A percentile compares a stretch with the other conserved stretches of the same genome.
These are phyloP conservation scores for Homarus gammarus DNA, from an alignment of 2,888 invertebrate genomes.

Conservation along the genomic window DNA sequence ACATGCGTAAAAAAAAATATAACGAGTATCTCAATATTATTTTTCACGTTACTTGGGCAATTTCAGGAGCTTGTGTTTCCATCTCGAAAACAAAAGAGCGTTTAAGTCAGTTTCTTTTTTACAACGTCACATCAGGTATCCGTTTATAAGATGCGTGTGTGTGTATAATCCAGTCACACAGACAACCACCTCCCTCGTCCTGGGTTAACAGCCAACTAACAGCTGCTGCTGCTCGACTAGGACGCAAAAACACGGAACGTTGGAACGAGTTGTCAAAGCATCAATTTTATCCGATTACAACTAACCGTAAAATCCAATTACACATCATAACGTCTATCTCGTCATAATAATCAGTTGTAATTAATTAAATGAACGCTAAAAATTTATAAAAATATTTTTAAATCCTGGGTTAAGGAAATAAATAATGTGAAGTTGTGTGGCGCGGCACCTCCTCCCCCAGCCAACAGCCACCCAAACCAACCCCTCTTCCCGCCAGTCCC, in stretches of 20 bases:
- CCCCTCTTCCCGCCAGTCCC: neutral
- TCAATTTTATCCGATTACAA: neutral
- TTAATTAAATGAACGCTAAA: too few relatives aligned
- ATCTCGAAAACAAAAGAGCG: neutral
- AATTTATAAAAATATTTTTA: too few relatives aligned
- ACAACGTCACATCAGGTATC: slow-evolving; percentile 20
- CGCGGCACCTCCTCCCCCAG: neutral
- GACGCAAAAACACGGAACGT: slow-evolving; percentile 24
- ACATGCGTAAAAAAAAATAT: too few relatives aligned
- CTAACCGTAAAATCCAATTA: neutral
- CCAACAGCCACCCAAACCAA: neutral
- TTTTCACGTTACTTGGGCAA: too few relatives aligned
- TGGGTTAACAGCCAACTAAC: slow-evolving; percentile 35
- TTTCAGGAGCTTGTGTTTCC: neutral
- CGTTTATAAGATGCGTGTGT: too few relatives aligned
- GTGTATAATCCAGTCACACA: slow-evolving; percentile 16
- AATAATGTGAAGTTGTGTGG: neutral
- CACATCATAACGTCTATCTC: too few relatives aligned
- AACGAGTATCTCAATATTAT: too few relatives aligned
- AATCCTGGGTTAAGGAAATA: too few relatives aligned
- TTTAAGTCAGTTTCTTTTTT: too few relatives aligned
- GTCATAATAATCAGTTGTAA: too few relatives aligned
- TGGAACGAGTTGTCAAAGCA: slow-evolving; percentile 22
- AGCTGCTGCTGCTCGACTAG: slow-evolving; percentile 2
- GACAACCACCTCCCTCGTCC: slow-evolving; percentile 20